Percentiles rank a stretch among this genome's conserved stretches.
phyloP scores from a whole-genome alignment of 2,797 vertebrate species.

The Megaceryle alcyon region DNA sequence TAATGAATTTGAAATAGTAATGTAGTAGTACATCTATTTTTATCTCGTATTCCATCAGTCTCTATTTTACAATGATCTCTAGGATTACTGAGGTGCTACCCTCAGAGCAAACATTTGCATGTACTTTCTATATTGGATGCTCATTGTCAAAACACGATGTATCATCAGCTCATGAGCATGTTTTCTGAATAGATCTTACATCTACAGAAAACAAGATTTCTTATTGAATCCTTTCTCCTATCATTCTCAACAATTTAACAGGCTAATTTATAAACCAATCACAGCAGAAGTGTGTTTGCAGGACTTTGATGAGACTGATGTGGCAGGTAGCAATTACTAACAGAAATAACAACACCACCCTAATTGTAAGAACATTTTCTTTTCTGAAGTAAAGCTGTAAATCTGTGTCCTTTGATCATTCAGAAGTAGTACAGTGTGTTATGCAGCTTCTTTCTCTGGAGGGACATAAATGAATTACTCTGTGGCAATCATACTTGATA shows the following conservation, averaged over 20 bases:
- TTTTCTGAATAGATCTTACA: background rate
- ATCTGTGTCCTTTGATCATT: conserved; percentile 44
- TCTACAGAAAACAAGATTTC: background rate
- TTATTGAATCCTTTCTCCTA: background rate
- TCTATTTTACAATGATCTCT: background rate
- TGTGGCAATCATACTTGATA: conserved; percentile 13
- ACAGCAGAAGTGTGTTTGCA: background rate
- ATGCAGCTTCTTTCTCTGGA: conserved; percentile 45
- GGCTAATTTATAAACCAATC: conserved; percentile 4
- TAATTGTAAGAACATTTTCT: conserved; percentile 6
- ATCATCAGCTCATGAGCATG: background rate
- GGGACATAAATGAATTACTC: conserved; percentile 49
- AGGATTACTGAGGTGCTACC: background rate
- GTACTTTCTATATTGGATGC: background rate
- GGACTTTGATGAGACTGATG: conserved; percentile 1
- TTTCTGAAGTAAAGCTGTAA: conserved; percentile 22
- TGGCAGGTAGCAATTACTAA: conserved; percentile 37
- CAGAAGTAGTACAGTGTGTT: conserved; percentile 21
- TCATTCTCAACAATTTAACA: background rate
- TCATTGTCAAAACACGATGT: background rate
- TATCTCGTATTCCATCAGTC: background rate
- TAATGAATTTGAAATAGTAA: background rate
- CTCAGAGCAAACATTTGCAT: background rate
- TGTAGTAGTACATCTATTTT: background rate
- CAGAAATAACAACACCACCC: background rate